A percentile compares a stretch with the other conserved stretches of the same genome.
Conservation (phyloP, 2,113 vertebrate species). For the Alligator sinensis region DNA sequence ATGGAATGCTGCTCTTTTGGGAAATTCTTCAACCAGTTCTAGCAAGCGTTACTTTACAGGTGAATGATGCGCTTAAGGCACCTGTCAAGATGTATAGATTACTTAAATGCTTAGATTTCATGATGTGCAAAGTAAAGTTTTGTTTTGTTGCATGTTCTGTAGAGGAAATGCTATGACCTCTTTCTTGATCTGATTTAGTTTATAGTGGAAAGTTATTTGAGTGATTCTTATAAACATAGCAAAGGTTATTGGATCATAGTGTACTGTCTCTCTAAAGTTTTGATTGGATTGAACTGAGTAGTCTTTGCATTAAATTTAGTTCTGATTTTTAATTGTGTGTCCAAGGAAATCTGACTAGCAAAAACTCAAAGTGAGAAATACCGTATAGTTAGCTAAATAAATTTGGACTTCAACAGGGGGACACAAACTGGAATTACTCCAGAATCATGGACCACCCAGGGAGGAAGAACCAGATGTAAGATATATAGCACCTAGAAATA, state of each 20-base stretch:
- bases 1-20: not conserved
- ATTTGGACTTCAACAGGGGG: not conserved
- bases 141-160: not conserved
- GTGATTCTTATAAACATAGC: not conserved
- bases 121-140: not conserved
- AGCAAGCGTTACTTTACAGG: not conserved
- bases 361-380: not conserved
- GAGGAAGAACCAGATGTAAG: not conserved
- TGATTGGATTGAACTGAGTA: not conserved
- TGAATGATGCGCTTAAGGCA: not conserved
- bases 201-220: not conserved
- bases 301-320: not conserved
- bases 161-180: rapidly evolving
- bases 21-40: not conserved
- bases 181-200: not conserved
- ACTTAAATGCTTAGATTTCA: not conserved
- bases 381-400: not conserved
- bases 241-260: not conserved
- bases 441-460: not conserved
- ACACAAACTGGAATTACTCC: not conserved
- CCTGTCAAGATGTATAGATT: not conserved
- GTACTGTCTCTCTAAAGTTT: not conserved
- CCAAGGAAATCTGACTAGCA: not conserved
- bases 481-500: not conserved
- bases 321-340: not conserved